A percentile compares a stretch with the other conserved stretches of the same genome.
phyloP scores from a whole-genome alignment of 2,797 vertebrate species.

The Chaetophractus vellerosus region DNA sequence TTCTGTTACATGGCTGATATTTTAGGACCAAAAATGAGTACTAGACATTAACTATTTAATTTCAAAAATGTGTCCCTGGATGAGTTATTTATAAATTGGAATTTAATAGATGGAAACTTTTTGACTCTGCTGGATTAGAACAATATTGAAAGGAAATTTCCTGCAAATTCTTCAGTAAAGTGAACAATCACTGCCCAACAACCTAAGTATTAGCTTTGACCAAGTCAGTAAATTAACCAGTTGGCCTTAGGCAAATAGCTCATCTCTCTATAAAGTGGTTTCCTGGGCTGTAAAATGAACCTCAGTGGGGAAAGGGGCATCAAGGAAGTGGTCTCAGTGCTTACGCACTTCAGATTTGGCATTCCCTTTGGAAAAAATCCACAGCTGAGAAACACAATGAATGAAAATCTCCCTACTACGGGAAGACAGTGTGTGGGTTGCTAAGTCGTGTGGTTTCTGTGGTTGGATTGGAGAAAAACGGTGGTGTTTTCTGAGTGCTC shows the following conservation, averaged over 20 bases:
- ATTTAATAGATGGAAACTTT: conserved; percentile 23
- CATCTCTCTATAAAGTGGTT: not conserved
- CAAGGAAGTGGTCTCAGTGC: not conserved
- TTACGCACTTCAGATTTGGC: not conserved
- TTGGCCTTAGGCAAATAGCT: not conserved
- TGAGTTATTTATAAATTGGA: not conserved
- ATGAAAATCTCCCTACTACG: not conserved
- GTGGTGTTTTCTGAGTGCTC: not conserved
- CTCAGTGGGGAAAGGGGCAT: not conserved
- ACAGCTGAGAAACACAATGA: not conserved
- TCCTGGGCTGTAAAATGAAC: not conserved
- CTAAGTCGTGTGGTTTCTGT: conserved; percentile 64
- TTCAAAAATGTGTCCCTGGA: not conserved
- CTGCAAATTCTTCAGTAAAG: not conserved
- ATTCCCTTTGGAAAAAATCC: conserved; percentile 44
- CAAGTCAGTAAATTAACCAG: not conserved
- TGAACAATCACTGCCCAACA: not conserved
- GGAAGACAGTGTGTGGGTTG: not conserved
- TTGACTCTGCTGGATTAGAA: not conserved
- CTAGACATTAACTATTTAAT: conserved; percentile 60
- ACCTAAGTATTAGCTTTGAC: conserved; percentile 23
- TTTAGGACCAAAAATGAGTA: conserved; percentile 49
- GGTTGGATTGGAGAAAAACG: not conserved
- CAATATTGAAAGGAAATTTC: conserved; percentile 31
- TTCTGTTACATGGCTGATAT: conserved; percentile 33